These are phyloP conservation scores for Amyelois transitella DNA, from an alignment of 1,140 invertebrate species.

Conservation along the genomic window DNA sequence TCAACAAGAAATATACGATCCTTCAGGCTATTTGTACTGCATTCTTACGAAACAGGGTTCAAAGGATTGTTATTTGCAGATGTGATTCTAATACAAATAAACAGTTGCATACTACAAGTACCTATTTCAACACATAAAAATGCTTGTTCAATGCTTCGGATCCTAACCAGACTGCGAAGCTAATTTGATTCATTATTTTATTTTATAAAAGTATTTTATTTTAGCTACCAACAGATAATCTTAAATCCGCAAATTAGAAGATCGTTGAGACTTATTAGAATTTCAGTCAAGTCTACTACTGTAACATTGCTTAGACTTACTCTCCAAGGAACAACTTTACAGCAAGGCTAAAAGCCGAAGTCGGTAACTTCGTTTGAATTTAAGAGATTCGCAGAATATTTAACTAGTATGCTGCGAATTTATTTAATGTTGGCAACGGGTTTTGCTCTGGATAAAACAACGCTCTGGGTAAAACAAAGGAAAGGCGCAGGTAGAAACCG, in stretches of 20 bases:
- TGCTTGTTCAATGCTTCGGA: no score
- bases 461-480: no score
- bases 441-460: neutral
- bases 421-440: neutral
- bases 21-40: conserved; percentile 37
- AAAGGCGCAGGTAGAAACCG: no score
- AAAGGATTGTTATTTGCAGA: conserved; percentile 11
- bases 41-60: conserved; percentile 24
- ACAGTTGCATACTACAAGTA: neutral
- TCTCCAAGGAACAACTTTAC: neutral
- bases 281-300: neutral
- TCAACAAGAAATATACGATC: conserved; percentile 47
- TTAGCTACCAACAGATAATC: no score
- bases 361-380: neutral
- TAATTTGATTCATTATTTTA: no score
- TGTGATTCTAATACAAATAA: neutral
- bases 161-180: no score
- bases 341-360: neutral
- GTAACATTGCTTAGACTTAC: neutral
- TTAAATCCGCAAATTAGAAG: neutral
- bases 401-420: neutral
- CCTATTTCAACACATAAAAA: no score
- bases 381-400: neutral
- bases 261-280: neutral
- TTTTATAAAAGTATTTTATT: no score